A percentile compares a stretch with the other conserved stretches of the same genome.
These are phyloP conservation scores for Lucilia sericata DNA, from an alignment of 1,140 invertebrate species.

Conservation along the genomic window DNA sequence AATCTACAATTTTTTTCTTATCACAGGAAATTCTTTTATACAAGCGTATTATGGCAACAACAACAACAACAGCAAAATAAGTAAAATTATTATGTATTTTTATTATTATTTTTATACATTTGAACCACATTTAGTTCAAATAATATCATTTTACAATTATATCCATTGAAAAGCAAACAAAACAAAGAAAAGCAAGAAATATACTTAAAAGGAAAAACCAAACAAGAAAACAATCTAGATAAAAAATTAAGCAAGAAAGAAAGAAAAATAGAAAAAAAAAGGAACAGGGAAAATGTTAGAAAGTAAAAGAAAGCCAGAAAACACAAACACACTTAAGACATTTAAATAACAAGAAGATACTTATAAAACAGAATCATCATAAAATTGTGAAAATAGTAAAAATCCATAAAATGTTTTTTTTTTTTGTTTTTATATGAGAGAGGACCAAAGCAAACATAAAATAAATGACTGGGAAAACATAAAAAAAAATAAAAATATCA, in stretches of 20 bases:
- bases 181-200: not conserved
- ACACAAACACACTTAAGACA: not conserved
- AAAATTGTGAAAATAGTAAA: constrained; percentile 19
- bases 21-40: constrained; percentile 38
- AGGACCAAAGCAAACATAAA: constrained; percentile 33
- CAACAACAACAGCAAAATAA: not conserved
- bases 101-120: constrained; percentile 8
- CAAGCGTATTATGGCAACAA: not conserved
- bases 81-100: not conserved
- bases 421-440: too few relatives aligned
- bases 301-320: not conserved
- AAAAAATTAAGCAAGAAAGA: not conserved
- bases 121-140: constrained; percentile 35
- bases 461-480: constrained; percentile 37
- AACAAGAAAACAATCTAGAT: not conserved
- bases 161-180: not conserved
- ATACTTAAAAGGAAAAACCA: not conserved
- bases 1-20: not conserved
- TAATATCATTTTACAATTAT: constrained; percentile 37
- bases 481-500: constrained; percentile 9
- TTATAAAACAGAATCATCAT: constrained; percentile 2
- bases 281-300: not conserved
- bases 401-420: constrained; percentile 29
- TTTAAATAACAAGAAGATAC: not conserved
- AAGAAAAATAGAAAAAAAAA: constrained; percentile 2